A percentile compares a stretch with the other conserved stretches of the same genome.
Conservation (phyloP, 2,888 invertebrate species). For the Proisotoma minuta region DNA sequence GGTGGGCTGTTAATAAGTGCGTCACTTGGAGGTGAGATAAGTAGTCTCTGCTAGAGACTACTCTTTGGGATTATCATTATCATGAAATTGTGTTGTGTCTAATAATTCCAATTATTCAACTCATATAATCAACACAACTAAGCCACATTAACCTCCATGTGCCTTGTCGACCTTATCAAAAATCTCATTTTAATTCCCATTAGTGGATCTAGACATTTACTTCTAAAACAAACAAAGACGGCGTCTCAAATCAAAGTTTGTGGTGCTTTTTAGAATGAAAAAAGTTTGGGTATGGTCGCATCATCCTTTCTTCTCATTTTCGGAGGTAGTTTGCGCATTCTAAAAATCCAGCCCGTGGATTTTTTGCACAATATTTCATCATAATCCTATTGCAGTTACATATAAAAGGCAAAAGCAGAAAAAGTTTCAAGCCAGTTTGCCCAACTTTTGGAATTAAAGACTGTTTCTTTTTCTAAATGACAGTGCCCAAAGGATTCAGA, state of each 20-base stretch:
- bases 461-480: not conserved
- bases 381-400: not conserved
- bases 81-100: no score
- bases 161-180: not conserved
- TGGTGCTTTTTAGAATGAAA: no score
- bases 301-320: no score
- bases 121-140: not conserved
- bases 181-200: not conserved
- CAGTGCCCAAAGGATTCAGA: not conserved
- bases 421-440: not conserved
- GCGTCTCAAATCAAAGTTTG: not conserved
- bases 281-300: no score
- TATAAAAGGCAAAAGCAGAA: not conserved
- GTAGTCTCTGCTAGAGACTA: no score
- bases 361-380: not conserved
- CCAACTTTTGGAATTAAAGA: not conserved
- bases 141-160: not conserved
- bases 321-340: no score
- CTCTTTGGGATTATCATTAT: no score
- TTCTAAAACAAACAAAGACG: not conserved
- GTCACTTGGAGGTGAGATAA: no score
- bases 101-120: not conserved
- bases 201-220: not conserved
- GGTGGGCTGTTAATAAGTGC: no score
- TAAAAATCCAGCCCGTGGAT: not conserved